Evolutionary conservation across 92 coral and sea anemone species (phyloP), one percentile per base, ranked within the genome.

Genomic region (Phenganax stokvisi): DNA sequence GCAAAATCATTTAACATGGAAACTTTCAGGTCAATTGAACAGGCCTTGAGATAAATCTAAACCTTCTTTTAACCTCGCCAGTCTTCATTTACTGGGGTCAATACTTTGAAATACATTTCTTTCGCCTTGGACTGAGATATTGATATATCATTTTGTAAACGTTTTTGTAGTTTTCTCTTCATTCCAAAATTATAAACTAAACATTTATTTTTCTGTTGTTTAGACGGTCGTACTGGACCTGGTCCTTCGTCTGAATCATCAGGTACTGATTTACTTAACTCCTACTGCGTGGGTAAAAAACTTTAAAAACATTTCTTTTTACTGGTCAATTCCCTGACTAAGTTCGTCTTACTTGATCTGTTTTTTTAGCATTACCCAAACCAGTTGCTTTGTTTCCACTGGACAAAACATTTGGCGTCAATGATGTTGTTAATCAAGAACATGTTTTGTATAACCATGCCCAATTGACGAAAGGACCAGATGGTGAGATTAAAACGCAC

Each of bases 231-330:
- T 56, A 93, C 97, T 44, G 98, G 98, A n/a, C 98, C 98, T 0
- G 98, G 98, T 7, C 98, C 98, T 3, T 91, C 97, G n/a, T 89
- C 96, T 11, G 97, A 93, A 72, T 87, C 92, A 53, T 96, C 92
- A 86, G 97, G 98, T 91, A 56, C 25, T 20, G 25, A 20, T 20
- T 20, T 56, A 79, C 68, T 51, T 31, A 66, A 15, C 15, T 27
- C 10, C 54, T 20, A 20, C 25, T 20, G 25, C 25, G 25, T 20
- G 25, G 25, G 25, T 20, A 20, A 20, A 20, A 20, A 20, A 20
- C 25, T 20, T 20, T 20, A 20, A 20, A 20, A 20, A 20, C 25
- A 20, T 20, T 20, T 20, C 25, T 20, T 20, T 20, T 20, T 20
- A 20, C 25, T 20, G 25, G 25, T 20, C 25, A 20, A 20, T 20